phyloP scores from a whole-genome alignment of 2,797 vertebrate species.

The Phalloptychus januarius region DNA sequence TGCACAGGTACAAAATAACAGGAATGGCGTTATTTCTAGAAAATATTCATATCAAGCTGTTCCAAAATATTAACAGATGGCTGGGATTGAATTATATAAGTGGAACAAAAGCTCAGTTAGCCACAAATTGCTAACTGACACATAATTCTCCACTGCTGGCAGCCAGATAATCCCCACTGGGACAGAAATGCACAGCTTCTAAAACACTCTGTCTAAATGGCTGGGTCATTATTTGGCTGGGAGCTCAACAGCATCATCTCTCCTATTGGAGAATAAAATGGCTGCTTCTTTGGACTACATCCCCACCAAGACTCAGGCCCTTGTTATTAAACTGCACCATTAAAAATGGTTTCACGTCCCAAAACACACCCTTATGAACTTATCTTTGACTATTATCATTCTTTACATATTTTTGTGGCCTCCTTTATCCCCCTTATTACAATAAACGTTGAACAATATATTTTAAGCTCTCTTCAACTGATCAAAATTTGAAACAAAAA shows the following conservation, averaged over 20 bases:
- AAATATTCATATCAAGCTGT: not conserved
- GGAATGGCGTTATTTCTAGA: not conserved
- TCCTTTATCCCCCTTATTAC: not conserved
- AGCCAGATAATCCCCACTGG: slow-evolving; percentile 5
- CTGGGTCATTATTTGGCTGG: slow-evolving; percentile 42
- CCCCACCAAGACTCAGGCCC: slow-evolving; percentile 37
- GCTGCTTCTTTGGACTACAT: slow-evolving; percentile 64
- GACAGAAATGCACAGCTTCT: slow-evolving; percentile 14
- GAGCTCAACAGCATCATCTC: slow-evolving; percentile 37
- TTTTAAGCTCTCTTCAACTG: slow-evolving; percentile 5
- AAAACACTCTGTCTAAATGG: slow-evolving; percentile 35
- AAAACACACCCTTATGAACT: not conserved
- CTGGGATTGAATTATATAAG: not conserved
- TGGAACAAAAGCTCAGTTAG: not conserved
- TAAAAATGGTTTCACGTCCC: slow-evolving; percentile 7
- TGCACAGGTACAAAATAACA: slow-evolving; percentile 45
- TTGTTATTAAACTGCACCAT: slow-evolving; percentile 29
- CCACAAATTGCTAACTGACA: not conserved
- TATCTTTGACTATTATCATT: not conserved
- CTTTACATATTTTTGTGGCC: not conserved
- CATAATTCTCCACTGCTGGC: slow-evolving; percentile 21
- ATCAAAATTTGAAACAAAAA: slow-evolving; percentile 7
- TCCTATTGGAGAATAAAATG: slow-evolving; percentile 68
- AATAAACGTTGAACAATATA: not conserved
- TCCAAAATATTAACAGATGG: not conserved